Conservation (phyloP, 1,140 invertebrate species). For the Bombus pascuorum region DNA sequence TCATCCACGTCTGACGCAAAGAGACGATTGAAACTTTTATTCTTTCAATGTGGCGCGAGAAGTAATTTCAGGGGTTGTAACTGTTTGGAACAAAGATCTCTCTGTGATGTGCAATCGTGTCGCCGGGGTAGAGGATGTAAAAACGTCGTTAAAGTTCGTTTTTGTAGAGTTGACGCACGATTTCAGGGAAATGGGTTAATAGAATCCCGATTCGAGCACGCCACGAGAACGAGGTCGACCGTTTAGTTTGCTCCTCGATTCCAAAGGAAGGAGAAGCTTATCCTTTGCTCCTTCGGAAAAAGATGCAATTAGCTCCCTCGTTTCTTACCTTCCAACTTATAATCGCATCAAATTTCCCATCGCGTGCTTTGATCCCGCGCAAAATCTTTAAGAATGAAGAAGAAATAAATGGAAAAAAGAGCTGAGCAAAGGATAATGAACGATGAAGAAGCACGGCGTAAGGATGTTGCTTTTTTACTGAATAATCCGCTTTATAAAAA, state of each 20-base stretch:
- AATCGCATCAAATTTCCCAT: slow-evolving; percentile 63
- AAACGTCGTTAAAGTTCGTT: slow-evolving; percentile 53
- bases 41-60: neutral
- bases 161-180: slow-evolving; percentile 47
- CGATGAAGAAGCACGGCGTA: neutral
- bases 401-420: neutral
- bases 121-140: neutral
- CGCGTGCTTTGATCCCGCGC: slow-evolving; percentile 57
- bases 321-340: slow-evolving; percentile 53
- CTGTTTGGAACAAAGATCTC: slow-evolving; percentile 41
- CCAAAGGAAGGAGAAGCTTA: neutral
- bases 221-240: slow-evolving; percentile 5
- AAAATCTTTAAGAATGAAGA: slow-evolving; percentile 21
- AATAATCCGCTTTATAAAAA: neutral
- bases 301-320: slow-evolving; percentile 56
- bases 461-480: neutral
- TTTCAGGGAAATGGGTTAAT: slow-evolving; percentile 59
- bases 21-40: slow-evolving; percentile 40
- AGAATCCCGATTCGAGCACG: slow-evolving; percentile 60
- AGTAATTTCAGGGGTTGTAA: slow-evolving; percentile 38
- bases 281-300: slow-evolving; percentile 21
- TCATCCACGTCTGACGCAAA: neutral
- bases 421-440: neutral
- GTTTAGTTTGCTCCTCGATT: slow-evolving; percentile 32
- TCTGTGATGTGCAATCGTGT: neutral